A percentile compares a stretch with the other conserved stretches of the same genome.
phyloP scores from a whole-genome alignment of 2,888 invertebrate genomes.

The Stramonita haemastoma region DNA sequence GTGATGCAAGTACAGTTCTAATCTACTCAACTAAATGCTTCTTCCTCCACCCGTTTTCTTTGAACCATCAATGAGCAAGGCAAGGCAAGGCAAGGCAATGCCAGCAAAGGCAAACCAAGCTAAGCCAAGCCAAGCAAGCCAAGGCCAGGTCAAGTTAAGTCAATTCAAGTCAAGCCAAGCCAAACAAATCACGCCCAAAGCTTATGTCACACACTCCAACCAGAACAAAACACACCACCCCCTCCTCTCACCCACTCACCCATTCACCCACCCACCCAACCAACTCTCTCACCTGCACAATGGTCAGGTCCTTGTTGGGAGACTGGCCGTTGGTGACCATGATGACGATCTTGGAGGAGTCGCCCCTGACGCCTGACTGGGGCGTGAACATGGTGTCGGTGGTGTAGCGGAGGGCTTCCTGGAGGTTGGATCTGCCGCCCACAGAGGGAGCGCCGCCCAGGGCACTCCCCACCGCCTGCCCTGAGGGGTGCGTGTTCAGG shows the following conservation, averaged over 20 bases:
- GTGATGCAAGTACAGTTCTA: too few relatives aligned
- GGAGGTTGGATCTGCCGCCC: conserved; percentile 58
- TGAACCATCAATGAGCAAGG: too few relatives aligned
- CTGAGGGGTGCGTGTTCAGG: conserved; percentile 58
- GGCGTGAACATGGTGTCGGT: conserved; percentile 64
- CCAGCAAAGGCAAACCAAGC: not conserved
- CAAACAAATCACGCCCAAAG: not conserved
- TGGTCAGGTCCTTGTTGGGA: conserved; percentile 57
- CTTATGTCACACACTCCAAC: not conserved
- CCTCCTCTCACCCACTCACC: not conserved
- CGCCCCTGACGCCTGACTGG: conserved; percentile 59
- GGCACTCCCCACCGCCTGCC: conserved; percentile 55
- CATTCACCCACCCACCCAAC: not conserved
- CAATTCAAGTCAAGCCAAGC: not conserved
- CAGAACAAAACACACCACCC: not conserved
- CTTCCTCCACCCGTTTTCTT: too few relatives aligned
- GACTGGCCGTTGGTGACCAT: conserved; percentile 62
- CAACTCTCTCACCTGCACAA: conserved; percentile 51
- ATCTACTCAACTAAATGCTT: too few relatives aligned
- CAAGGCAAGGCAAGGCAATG: too few relatives aligned
- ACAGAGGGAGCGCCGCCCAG: conserved; percentile 58
- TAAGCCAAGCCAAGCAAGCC: not conserved
- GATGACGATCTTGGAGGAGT: conserved; percentile 60
- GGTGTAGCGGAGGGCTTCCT: conserved; percentile 62
- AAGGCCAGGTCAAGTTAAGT: too few relatives aligned